A percentile compares a stretch with the other conserved stretches of the same genome.
These are phyloP conservation scores for Lysandra coridon DNA, from an alignment of 2,888 invertebrate species.

Conservation along the genomic window DNA sequence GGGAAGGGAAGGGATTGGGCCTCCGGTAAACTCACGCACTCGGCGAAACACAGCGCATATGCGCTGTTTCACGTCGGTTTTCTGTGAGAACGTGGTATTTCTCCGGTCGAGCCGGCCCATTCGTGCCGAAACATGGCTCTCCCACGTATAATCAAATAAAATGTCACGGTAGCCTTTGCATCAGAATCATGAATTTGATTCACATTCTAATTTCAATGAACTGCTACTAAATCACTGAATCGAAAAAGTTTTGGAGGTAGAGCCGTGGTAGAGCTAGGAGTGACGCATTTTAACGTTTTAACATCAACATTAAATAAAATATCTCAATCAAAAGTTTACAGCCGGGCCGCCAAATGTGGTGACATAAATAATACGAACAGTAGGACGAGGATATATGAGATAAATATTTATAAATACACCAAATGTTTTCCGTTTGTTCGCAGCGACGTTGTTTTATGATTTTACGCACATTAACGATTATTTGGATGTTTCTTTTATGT, in stretches of 20 bases:
- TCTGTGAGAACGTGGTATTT: too few relatives aligned
- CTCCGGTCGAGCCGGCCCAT: too few relatives aligned
- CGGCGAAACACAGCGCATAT: too few relatives aligned
- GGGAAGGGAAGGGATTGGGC: too few relatives aligned
- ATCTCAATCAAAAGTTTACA: neutral
- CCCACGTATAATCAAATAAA: too few relatives aligned
- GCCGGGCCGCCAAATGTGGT: neutral
- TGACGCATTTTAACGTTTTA: neutral
- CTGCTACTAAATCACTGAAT: neutral
- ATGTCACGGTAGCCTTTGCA: too few relatives aligned
- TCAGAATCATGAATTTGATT: too few relatives aligned
- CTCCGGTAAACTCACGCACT: too few relatives aligned
- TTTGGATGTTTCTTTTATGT: slow-evolving; percentile 15
- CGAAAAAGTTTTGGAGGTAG: neutral
- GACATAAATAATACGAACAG: slow-evolving; percentile 6
- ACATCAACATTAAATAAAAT: neutral
- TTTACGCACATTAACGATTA: slow-evolving; percentile 17
- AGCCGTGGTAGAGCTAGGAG: neutral
- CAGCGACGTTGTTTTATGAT: slow-evolving; percentile 18
- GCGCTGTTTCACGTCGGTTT: too few relatives aligned
- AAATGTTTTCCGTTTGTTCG: slow-evolving; percentile 5
- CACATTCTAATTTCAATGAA: neutral
- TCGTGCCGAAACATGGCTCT: too few relatives aligned
- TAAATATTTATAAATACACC: slow-evolving; percentile 30
- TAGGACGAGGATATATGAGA: neutral